Base-by-base conservation (phyloP, 2,113 vertebrate species). In the Passer montanus region DNA sequence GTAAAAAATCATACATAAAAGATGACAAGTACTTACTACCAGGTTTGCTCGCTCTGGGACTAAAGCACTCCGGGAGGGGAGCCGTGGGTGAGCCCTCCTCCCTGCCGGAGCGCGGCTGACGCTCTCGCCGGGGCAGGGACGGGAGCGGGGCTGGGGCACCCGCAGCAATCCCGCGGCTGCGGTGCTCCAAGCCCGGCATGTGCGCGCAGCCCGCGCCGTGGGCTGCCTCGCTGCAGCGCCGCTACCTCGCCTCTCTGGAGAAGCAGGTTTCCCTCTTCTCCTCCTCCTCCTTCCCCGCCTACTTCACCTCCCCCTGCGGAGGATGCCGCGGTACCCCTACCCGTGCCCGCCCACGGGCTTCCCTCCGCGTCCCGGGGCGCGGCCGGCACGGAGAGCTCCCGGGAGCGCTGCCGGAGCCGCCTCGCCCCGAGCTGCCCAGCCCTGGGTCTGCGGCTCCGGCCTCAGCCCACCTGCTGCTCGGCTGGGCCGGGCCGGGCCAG, bases 231-330 rank as follows among this genome's bases (percentile, higher is more conserved):
- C 93, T 55, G 76, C 80, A 11, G 49, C 74, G 44, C 63, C 56
- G 47, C 90, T 55, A 7, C 55, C 90, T 39, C 93, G 77, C 27
- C 86, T 58, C 93, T 73, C 67, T 30, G 21, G 75, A 83, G 91
- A 1, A 39, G 91, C 96, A 92, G 96, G 89, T 90, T 87, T 49
- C 79, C 83, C 93, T 89, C 86, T 28, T 56, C 86, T 84, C 13
- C 74, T 76, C 11, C 91, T 93, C 87, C 94, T 93, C 69, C 93
- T 95, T 68, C 95, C n/a, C 93, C 95, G 84, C 93, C 94, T 87
- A 30, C 95, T 94, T 81, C 85, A 18, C 85, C 74, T 50, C 88
- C 88, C 55, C 47, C 83, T 46, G 55, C 55, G 20, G 52, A 84
- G 90, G 93, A 75, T 94, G 82, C 60, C 39, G 50, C 67, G 10